Base-by-base conservation (phyloP, 2,797 vertebrate species). In the Xiphorhynchus erythropygius region DNA sequence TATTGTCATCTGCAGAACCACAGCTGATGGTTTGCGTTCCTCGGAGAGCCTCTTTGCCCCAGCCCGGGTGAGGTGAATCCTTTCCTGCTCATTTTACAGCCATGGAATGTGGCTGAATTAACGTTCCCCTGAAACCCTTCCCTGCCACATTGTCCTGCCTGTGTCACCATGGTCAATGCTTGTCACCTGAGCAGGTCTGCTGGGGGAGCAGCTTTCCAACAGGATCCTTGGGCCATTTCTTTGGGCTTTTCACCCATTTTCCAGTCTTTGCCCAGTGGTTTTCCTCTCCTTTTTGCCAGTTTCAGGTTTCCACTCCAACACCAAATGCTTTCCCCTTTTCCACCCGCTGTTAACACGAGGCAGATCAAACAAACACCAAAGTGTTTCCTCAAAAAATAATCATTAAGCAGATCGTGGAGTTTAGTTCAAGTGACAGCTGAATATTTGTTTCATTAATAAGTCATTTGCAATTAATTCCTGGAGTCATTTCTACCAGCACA, bases 391-490 rank as follows among this genome's bases (percentile, higher is more conserved):
- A 96, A 84, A 96, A 97, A 97, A 97, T 89, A 97, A 91, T 95
- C 95, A 93, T 94, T 96, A 95, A 89, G 88, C 64, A 1, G 88
- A 96, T 92, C 24, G 10, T 57, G 90, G 17, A 80, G 89, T 92
- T 96, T 84, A 87, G 91, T 74, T 94, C 94, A 79, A 95, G 88
- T 96, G 97, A 97, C 97, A 97, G 95, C 91, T 93, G 91, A 96
- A 86, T 96, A 97, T 97, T 96, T 96, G 93, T 96, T 97, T 97
- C 94, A 97, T 96, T 97, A 97, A 97, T 97, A 97, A 96, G 89
- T 97, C 89, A 97, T 97, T 95, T 85, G 92, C 90, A 96, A 97
- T 97, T 97, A 97, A 96, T 97, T 96, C 62, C 4, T 27, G 22
- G 81, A 97, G 77, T 93, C 92, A 84, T 96, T 96, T 87, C 88